Evolutionary conservation across 1,140 invertebrate genomes (phyloP).

Genomic region (Vollenhovia emeryi): DNA sequence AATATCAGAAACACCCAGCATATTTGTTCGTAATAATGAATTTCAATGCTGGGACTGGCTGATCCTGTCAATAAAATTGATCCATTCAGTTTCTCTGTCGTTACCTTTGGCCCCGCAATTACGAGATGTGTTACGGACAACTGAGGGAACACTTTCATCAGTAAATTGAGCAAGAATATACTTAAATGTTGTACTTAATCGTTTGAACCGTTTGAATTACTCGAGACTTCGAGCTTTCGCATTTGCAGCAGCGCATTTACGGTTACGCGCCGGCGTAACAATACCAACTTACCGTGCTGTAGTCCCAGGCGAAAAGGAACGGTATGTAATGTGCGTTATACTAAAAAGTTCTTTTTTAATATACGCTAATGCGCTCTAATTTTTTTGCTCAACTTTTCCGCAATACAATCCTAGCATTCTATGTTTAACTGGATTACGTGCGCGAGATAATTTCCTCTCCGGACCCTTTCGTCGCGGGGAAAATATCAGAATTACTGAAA

Average conservation of each 20-base stretch:
- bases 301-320: not conserved
- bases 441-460: not conserved
- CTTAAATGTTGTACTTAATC: not conserved
- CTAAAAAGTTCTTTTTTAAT: constrained; percentile 8
- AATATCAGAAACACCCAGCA: not conserved
- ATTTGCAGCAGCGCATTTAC: not conserved
- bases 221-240: not conserved
- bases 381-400: not conserved
- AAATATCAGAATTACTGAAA: not conserved
- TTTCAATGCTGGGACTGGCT: not conserved
- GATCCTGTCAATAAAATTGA: constrained; percentile 5
- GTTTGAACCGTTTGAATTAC: not conserved
- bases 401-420: not conserved
- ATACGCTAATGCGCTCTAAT: not conserved
- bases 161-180: not conserved
- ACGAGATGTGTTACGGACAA: not conserved
- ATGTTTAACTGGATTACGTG: not conserved
- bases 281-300: not conserved
- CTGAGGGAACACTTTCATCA: not conserved
- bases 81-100: not conserved
- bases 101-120: not conserved
- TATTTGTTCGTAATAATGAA: not conserved
- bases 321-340: not conserved
- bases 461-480: not conserved
- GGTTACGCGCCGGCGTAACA: no score